Base-by-base conservation (phyloP, 2,797 vertebrate genomes). In the Crocodylus rhombifer region DNA sequence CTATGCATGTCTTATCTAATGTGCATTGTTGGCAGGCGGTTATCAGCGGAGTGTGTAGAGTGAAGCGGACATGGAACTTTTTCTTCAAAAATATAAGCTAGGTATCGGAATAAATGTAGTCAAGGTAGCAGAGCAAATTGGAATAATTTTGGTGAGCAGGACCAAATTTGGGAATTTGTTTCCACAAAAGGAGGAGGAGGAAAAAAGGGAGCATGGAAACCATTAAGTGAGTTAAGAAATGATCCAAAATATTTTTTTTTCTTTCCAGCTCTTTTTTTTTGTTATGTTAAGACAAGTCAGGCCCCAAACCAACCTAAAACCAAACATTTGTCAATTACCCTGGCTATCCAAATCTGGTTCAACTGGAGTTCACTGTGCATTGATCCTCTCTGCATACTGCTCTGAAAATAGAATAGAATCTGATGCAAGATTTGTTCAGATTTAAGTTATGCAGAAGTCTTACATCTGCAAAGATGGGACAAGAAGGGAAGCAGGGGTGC, bases 11-110 rank as follows among this genome's bases (percentile, higher is more conserved):
- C 63, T 88, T 1, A n/a, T 81, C 83, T 63, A 26, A 75, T 21
- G 2, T 13, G 4, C 74, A 11, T 75, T 85, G 74, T 81, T 91
- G 60, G 74, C n/a, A 77, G 0, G 14, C 6, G 9, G 42, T 5
- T 69, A 65, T 73, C 77, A 91, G 69, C 81, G 7, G 14, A 74
- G 28, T 25, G 25, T 51, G 63, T 42, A 87, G 63, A 93, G 64
- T 56, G 36, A 88, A 87, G 91, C 65, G 30, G 77, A 51, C 11
- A 86, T 21, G 76, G 42, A 87, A 92, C 30, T 14, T 67, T 93
- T 18, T 11, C 26, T 90, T 83, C 73, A 64, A 7, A n/a, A 80
- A 5, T 42, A 60, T 85, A 60, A 69, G 67, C 88, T 88, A 63
- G 60, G 36, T 33, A 42, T 65, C 89, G 57, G 86, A 69, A 4